These are phyloP conservation scores for Palloptera scutellata DNA, from an alignment of 2,888 invertebrate species.

Conservation along the genomic window DNA sequence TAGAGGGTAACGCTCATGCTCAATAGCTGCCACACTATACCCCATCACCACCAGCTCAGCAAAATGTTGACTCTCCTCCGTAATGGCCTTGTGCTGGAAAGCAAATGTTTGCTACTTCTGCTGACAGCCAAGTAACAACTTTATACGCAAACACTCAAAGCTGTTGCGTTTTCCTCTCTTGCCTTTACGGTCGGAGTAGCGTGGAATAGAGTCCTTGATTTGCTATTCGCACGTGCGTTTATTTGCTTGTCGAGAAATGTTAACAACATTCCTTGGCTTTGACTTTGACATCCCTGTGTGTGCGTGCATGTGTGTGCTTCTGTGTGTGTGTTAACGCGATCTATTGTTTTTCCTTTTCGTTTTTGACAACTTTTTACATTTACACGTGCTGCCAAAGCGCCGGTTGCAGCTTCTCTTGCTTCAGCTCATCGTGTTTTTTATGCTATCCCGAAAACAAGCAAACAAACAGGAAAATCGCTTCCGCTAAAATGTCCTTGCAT, in stretches of 20 bases:
- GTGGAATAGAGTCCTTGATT: too few species aligned
- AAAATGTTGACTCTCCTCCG: too few species aligned
- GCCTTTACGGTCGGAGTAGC: background rate
- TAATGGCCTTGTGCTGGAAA: too few species aligned
- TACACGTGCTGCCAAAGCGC: background rate
- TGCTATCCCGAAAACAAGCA: background rate
- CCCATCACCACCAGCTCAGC: too few species aligned
- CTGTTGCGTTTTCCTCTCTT: background rate
- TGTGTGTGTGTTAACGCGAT: background rate
- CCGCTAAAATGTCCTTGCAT: constrained; percentile 8
- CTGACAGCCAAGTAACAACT: background rate
- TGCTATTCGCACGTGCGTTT: background rate
- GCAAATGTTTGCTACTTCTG: too few species aligned
- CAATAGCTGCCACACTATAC: too few species aligned
- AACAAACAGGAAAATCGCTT: background rate
- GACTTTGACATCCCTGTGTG: constrained; percentile 1
- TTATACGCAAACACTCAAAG: background rate
- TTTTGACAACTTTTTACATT: background rate
- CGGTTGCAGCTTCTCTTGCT: background rate
- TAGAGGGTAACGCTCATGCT: too few species aligned
- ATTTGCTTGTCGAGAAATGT: background rate
- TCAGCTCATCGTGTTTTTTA: background rate
- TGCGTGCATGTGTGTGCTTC: background rate
- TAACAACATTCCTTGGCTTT: constrained; percentile 21
- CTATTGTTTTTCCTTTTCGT: background rate